Evolutionary conservation across 2,113 vertebrate species (phyloP).

Genomic region (Aphyosemion australe): DNA sequence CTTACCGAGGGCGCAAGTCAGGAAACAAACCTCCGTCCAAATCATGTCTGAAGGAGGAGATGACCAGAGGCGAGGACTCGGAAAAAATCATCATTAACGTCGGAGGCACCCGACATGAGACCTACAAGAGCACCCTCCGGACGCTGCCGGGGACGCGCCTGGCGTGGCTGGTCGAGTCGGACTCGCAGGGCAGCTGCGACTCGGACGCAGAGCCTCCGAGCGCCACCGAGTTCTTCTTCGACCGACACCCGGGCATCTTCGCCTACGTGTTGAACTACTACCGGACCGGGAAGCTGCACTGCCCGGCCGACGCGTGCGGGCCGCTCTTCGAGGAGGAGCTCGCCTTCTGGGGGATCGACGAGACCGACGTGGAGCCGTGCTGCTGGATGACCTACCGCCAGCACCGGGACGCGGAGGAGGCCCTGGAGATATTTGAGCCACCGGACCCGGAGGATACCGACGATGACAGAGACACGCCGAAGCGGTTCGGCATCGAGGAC

Average conservation of each 20-base stretch:
- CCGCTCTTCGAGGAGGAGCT: constrained; percentile 98
- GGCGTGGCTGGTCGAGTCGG: constrained; percentile 91
- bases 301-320: constrained; percentile 95
- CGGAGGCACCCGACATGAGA: constrained; percentile 95
- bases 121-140: constrained; percentile 94
- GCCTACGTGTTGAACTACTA: constrained; percentile 98
- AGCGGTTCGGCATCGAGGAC: constrained; percentile 86
- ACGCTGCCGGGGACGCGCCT: constrained; percentile 94
- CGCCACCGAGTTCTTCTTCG: constrained; percentile 90
- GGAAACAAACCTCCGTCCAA: constrained; percentile 98
- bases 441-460: constrained; percentile 81
- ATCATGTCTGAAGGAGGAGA: constrained; percentile 98
- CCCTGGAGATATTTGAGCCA: constrained; percentile 93
- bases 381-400: constrained; percentile 99
- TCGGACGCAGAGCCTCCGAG: constrained; percentile 69
- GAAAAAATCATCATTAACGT: constrained; percentile 97
- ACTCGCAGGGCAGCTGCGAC: constrained; percentile 82
- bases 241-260: constrained; percentile 96
- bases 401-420: constrained; percentile 96
- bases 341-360: constrained; percentile 96
- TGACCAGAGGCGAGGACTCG: constrained; percentile 92
- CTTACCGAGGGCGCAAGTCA: constrained; percentile 98
- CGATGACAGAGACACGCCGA: constrained; percentile 82
- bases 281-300: constrained; percentile 97
- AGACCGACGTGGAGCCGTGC: constrained; percentile 98